Base-by-base conservation (phyloP, 2,113 vertebrate species). In the Nothocercus nigrocapillus region DNA sequence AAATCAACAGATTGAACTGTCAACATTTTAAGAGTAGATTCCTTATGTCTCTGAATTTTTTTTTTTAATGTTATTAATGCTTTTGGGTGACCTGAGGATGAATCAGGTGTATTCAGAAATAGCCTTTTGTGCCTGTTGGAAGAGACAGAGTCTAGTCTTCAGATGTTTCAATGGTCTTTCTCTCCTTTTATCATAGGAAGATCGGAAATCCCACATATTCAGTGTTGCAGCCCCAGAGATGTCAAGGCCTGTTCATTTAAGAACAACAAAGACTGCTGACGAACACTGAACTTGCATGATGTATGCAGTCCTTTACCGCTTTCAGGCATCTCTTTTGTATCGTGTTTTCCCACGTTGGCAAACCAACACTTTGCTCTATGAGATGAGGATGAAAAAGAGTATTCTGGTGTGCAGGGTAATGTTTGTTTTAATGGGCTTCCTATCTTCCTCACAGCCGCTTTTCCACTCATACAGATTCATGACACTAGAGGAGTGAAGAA, bases 281-380 rank as follows among this genome's bases (percentile, higher is more conserved):
- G 77, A 85, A 88, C 34, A 49, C 30, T 34, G 67, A 74, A 73
- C 62, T 94, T 89, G 45, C 7, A n/a, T 85, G 74, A 69, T 81
- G 38, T 27, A 58, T 9, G 5, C n/a, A 64, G 69, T 72, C 34
- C 49, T 92, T 84, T 59, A 22, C 49, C 38, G 44, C 82, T 94
- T 88, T 93, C 78, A 91, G 45, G 28, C 45, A 1, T 91, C 93
- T 77, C 42, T 82, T 89, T 89, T 93, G 75, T 89, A 20, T 34
- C 40, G 11, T 70, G 22, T 63, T 91, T 90, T 91, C 87, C 81
- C 67, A 85, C 81, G 8, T 36, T 36, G 36, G 36, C 36, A 36
- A 36, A 36, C 36, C 36, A 36, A 8, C 36, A 36, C 36, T 36
- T 89, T 92, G 30, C 78, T 36, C 34, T 77, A 2, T 58, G 49